Conservation (phyloP, 2,888 invertebrate species). For the Acleris emargana region DNA sequence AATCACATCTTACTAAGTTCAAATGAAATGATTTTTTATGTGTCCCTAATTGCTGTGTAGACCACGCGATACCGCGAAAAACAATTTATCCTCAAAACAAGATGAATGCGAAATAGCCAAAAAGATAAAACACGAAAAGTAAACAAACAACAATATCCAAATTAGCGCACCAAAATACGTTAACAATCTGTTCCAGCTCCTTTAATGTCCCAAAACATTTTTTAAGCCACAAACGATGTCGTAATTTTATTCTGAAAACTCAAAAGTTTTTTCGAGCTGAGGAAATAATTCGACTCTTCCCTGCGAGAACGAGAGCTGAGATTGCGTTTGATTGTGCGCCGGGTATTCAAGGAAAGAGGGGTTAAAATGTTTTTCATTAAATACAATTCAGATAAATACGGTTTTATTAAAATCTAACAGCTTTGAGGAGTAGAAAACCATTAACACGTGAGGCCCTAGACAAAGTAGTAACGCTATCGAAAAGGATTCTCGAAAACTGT, state of each 20-base stretch:
- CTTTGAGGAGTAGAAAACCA: too few species aligned
- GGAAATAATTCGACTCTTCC: conserved; percentile 13
- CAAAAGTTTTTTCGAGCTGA: conserved; percentile 18
- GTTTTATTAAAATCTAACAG: too few species aligned
- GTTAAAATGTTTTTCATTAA: conserved; percentile 4
- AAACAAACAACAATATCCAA: conserved; percentile 6
- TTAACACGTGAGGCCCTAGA: too few species aligned
- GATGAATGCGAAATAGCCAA: background rate
- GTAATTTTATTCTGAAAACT: conserved; percentile 21
- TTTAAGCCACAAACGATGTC: conserved; percentile 6
- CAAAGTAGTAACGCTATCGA: too few species aligned
- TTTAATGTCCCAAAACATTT: conserved; percentile 19
- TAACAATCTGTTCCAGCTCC: conserved; percentile 8
- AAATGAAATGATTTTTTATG: too few species aligned
- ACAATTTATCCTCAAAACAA: background rate
- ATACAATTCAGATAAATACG: background rate
- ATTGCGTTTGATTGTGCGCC: conserved; percentile 12
- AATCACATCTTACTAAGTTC: too few species aligned
- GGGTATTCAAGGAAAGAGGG: background rate
- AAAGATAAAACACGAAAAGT: background rate
- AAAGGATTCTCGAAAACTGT: too few species aligned
- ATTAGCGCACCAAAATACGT: conserved; percentile 8
- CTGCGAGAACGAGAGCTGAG: background rate
- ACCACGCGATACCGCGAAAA: too few species aligned
- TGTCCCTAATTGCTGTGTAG: too few species aligned